phyloP scores from a whole-genome alignment of 2,113 vertebrate species.

The Grammomys dolichurus region DNA sequence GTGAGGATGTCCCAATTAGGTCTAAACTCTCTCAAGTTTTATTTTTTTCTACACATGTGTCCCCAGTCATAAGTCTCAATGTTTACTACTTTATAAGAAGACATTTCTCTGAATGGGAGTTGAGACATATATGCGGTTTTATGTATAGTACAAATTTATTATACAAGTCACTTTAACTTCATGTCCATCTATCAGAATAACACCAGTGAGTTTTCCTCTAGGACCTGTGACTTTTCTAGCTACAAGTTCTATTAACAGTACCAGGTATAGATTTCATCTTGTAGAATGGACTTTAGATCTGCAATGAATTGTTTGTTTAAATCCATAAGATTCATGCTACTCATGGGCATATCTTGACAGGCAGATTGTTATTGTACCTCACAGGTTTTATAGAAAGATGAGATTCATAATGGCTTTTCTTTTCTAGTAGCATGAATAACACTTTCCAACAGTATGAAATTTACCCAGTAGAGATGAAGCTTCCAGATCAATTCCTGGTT shows the following conservation, averaged over 20 bases:
- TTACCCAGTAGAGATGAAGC: not conserved
- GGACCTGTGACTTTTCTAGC: not conserved
- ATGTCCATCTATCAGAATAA: not conserved
- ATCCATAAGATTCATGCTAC: not conserved
- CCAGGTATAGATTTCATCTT: not conserved
- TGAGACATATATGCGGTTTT: not conserved
- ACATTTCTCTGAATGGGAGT: not conserved
- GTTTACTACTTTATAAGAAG: not conserved
- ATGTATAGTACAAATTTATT: not conserved
- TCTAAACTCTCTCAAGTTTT: not conserved
- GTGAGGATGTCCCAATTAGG: not conserved
- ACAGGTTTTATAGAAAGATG: not conserved
- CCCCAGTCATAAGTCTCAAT: not conserved
- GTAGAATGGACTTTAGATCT: not conserved
- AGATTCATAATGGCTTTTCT: not conserved
- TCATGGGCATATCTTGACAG: not conserved
- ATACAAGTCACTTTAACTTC: not conserved
- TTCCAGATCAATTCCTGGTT: not conserved
- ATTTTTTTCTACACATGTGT: not conserved
- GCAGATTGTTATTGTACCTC: not conserved
- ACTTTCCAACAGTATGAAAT: not conserved
- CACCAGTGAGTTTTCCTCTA: not conserved
- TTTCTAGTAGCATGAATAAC: not conserved
- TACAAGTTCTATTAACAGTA: not conserved
- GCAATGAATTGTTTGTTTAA: not conserved